phyloP scores from a whole-genome alignment of 2,797 vertebrate species.

The Karalla daura region DNA sequence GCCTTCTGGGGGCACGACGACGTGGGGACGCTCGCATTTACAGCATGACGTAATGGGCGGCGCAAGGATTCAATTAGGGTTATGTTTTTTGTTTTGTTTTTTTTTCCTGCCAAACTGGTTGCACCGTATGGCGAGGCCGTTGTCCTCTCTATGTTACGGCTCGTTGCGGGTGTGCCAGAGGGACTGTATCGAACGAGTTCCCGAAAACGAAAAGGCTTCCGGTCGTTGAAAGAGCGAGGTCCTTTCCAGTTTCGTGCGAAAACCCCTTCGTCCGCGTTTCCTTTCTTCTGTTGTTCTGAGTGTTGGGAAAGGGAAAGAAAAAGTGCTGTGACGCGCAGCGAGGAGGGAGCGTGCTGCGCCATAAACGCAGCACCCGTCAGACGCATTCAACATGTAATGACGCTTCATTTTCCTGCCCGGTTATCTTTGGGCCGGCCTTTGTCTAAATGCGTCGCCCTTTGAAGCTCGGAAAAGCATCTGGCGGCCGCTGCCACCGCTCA shows the following conservation, averaged over 20 bases:
- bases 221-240: too few relatives aligned
- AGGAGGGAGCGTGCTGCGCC: conserved; percentile 10
- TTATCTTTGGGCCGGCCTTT: conserved; percentile 19
- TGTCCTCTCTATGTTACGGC: neutral
- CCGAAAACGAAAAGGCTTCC: too few relatives aligned
- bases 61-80: conserved; percentile 73
- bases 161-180: conserved; percentile 1
- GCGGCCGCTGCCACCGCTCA: neutral
- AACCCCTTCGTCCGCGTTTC: conserved; percentile 1
- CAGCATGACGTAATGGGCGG: conserved; percentile 60
- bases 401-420: conserved; percentile 14
- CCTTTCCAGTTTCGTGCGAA: neutral
- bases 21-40: conserved; percentile 67
- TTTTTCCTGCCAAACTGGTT: conserved; percentile 11
- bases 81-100: conserved; percentile 20
- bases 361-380: conserved; percentile 1
- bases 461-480: conserved; percentile 11
- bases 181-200: neutral
- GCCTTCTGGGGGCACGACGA: conserved; percentile 68
- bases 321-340: conserved; percentile 39
- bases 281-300: conserved; percentile 7
- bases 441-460: conserved; percentile 13
- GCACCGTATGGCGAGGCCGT: conserved; percentile 17
- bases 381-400: conserved; percentile 23
- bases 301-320: conserved; percentile 20